These are phyloP conservation scores for Laodelphax striatellus DNA, from an alignment of 1,140 invertebrate species.

Conservation along the genomic window DNA sequence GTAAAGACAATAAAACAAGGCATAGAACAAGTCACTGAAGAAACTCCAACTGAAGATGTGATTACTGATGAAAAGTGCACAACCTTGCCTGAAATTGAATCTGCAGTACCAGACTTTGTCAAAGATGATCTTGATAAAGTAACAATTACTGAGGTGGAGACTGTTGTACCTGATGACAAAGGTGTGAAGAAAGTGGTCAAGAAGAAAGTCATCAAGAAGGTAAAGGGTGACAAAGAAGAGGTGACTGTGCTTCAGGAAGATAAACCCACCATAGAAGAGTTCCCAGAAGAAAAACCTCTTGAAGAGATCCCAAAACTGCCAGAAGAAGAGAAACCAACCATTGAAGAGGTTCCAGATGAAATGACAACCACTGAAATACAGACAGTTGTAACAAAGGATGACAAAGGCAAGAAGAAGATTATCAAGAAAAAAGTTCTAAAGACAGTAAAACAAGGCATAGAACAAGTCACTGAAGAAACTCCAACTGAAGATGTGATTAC, in stretches of 20 bases:
- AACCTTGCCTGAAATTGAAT: conserved; percentile 4
- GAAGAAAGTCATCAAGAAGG: conserved; percentile 23
- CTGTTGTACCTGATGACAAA: conserved; percentile 16
- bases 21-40: conserved; percentile 15
- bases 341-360: too few relatives aligned
- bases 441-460: conserved; percentile 17
- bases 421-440: too few relatives aligned
- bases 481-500: conserved; percentile 9
- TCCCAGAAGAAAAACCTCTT: too few relatives aligned
- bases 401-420: too few relatives aligned
- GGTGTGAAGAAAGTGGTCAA: conserved; percentile 21
- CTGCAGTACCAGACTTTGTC: background rate
- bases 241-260: conserved; percentile 12
- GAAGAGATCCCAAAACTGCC: too few relatives aligned
- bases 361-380: too few relatives aligned
- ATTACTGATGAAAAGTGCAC: conserved; percentile 4
- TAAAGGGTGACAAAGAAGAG: conserved; percentile 22
- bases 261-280: too few relatives aligned
- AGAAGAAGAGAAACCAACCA: too few relatives aligned
- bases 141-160: conserved; percentile 20
- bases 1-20: conserved; percentile 18
- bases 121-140: conserved; percentile 7
- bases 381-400: too few relatives aligned
- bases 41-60: conserved; percentile 14
- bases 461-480: conserved; percentile 24